Percentiles rank a stretch among this genome's conserved stretches.
These are phyloP conservation scores for Tethya wilhelma DNA, from an alignment of 37 sponge, comb jelly and placozoan genomes.

Conservation along the genomic window DNA sequence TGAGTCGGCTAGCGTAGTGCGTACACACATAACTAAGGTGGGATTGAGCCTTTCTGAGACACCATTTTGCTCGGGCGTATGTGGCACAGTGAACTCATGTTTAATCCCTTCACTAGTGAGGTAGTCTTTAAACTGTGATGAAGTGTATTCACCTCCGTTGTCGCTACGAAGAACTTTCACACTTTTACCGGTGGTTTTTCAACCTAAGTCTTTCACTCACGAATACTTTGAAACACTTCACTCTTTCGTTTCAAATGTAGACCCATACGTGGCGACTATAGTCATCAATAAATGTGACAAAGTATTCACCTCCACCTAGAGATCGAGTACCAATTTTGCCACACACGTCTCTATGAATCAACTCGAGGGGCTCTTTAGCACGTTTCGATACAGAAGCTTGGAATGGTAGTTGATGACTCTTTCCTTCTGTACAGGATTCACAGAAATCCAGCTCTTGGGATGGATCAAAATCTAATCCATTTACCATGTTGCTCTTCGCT, in stretches of 20 bases:
- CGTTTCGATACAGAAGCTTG: constrained; percentile 4
- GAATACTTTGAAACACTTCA: constrained; percentile 35
- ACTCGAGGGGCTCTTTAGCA: constrained; percentile 29
- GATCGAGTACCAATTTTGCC: constrained; percentile 47
- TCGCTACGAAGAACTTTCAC: constrained; percentile 3
- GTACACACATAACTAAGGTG: constrained; percentile 34
- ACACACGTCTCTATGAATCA: constrained; percentile 61
- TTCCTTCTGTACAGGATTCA: constrained; percentile 51
- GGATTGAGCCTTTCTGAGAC: constrained; percentile 43
- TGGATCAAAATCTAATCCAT: constrained; percentile 26
- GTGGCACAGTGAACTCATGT: constrained; percentile 40
- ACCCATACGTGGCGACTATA: constrained; percentile 43
- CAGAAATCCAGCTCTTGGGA: constrained; percentile 39
- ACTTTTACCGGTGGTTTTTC: constrained; percentile 23
- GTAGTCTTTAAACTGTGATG: constrained; percentile 37
- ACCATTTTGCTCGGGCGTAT: constrained; percentile 59
- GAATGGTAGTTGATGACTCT: constrained; percentile 23
- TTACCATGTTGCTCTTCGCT: constrained; percentile 25
- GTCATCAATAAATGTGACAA: constrained; percentile 58
- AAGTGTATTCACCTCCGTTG: constrained; percentile 65
- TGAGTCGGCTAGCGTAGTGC: constrained; percentile 44
- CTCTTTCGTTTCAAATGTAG: constrained; percentile 34
- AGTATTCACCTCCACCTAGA: constrained; percentile 53
- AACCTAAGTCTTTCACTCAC: constrained; percentile 47
- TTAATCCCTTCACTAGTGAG: constrained; percentile 30